Evolutionary conservation across 1,140 invertebrate species (phyloP).

Genomic region (Heliconius eleuchia): DNA sequence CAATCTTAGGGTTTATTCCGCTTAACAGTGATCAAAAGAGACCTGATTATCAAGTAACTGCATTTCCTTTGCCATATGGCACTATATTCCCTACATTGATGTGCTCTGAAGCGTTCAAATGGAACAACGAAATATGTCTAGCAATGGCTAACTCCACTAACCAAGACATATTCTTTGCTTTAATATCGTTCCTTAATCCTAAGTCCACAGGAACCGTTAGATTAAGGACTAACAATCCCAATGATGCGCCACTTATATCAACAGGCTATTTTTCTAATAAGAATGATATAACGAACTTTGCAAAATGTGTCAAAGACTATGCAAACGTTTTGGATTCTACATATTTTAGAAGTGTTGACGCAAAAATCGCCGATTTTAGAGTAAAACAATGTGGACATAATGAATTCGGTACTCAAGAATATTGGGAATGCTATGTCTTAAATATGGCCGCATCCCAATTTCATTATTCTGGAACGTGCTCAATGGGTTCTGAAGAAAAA

Average conservation of each 20-base stretch:
- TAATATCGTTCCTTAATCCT: slow-evolving; percentile 90
- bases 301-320: slow-evolving; percentile 87
- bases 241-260: slow-evolving; percentile 92
- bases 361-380: slow-evolving; percentile 67
- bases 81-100: slow-evolving; percentile 85
- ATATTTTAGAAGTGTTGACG: slow-evolving; percentile 81
- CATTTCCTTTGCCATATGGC: slow-evolving; percentile 43
- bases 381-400: slow-evolving; percentile 79
- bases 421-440: slow-evolving; percentile 82
- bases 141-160: slow-evolving; percentile 81
- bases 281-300: slow-evolving; percentile 87
- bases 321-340: slow-evolving; percentile 79
- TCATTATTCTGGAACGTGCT: slow-evolving; percentile 80
- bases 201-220: slow-evolving; percentile 88
- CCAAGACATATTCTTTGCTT: slow-evolving; percentile 88
- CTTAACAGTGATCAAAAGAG: slow-evolving; percentile 50
- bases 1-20: slow-evolving; percentile 43
- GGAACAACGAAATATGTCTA: slow-evolving; percentile 81
- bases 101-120: slow-evolving; percentile 84
- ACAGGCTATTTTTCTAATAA: slow-evolving; percentile 92
- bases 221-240: slow-evolving; percentile 89
- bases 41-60: slow-evolving; percentile 58
- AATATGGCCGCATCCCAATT: slow-evolving; percentile 60
- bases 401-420: slow-evolving; percentile 83
- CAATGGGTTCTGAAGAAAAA: slow-evolving; percentile 83